phyloP scores from a whole-genome alignment of 2,113 vertebrate genomes.

The Tiliqua scincoides region DNA sequence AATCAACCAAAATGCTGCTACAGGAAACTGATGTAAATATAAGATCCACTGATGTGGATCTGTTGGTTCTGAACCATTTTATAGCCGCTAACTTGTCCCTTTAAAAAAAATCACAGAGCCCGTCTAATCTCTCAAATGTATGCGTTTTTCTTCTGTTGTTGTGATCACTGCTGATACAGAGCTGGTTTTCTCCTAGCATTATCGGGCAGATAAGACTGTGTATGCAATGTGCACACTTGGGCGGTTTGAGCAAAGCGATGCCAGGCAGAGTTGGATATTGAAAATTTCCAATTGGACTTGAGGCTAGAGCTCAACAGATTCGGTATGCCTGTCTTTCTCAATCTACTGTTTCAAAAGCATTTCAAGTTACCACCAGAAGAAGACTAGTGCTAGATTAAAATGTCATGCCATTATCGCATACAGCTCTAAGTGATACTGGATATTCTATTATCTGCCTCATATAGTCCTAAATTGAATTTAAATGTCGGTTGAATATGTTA shows the following conservation, averaged over 20 bases:
- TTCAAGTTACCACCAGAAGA: background rate
- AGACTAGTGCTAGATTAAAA: constrained; percentile 13
- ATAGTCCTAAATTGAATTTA: constrained; percentile 21
- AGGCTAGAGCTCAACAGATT: fast-evolving
- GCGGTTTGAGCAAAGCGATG: background rate
- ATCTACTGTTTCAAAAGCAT: background rate
- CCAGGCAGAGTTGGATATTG: background rate
- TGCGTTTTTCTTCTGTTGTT: background rate
- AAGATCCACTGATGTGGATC: fast-evolving
- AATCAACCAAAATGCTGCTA: background rate
- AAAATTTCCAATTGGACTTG: background rate
- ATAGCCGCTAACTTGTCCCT: background rate
- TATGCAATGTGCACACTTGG: background rate
- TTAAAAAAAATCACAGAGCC: background rate
- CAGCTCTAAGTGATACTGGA: constrained; percentile 3
- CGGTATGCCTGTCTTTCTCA: background rate
- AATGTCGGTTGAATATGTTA: background rate
- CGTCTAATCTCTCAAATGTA: background rate
- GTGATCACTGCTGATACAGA: background rate
- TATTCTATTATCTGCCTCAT: constrained; percentile 18
- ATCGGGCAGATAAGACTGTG: background rate
- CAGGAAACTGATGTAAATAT: background rate
- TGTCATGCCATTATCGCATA: background rate
- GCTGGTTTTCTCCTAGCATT: background rate
- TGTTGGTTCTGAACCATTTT: background rate